Evolutionary conservation across 2,888 invertebrate species (phyloP), one percentile per base, ranked within the genome.

Genomic region (Drosophila stalkeri): DNA sequence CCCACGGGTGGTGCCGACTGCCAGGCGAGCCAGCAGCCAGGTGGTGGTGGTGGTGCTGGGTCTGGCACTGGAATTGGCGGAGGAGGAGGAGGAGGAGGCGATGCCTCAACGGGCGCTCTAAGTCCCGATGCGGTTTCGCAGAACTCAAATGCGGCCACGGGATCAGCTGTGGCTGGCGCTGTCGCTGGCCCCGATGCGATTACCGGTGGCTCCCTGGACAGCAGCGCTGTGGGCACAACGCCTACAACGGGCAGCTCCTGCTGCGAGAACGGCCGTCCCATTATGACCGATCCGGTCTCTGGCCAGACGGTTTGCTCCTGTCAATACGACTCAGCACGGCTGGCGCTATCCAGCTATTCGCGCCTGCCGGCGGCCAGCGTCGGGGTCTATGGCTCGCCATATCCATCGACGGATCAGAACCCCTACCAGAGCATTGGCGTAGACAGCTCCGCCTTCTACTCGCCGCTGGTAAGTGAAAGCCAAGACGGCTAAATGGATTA

Each of bases 241-340:
- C 87, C 86, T 81, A 77, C 89, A 43, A 89, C 86, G 64, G 75
- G 83, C 57, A 80, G 93, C 82, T 94, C 95, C 62, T 98, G 98
- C 94, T 98, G 98, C 94, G 98, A 98, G 92, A 97, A 97, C 81
- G 98, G 98, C 60, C 95, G 98, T 75, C 97, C 98, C 80, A 96
- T 98, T 93, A 97, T 97, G 94, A 97, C 97, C 85, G 98, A 98
- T 93, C 98, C 98, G 12, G 97, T 98, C 72, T 97, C 97, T 77
- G 98, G 98, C 41, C 98, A 98, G 93, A 97, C 97, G 63, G 97
- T 98, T 87, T 98, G 98, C 94, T 98, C 98, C 86, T 98, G 98
- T 94, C 98, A 98, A 93, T 98, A 98, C 94, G 98, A 98, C 93
- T 96, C 97, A 68, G 97, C 97, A 52, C 94, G 98, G 84, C 94